Conservation (phyloP, 2,888 invertebrate genomes). For the Marasmarcha lunaedactyla region DNA sequence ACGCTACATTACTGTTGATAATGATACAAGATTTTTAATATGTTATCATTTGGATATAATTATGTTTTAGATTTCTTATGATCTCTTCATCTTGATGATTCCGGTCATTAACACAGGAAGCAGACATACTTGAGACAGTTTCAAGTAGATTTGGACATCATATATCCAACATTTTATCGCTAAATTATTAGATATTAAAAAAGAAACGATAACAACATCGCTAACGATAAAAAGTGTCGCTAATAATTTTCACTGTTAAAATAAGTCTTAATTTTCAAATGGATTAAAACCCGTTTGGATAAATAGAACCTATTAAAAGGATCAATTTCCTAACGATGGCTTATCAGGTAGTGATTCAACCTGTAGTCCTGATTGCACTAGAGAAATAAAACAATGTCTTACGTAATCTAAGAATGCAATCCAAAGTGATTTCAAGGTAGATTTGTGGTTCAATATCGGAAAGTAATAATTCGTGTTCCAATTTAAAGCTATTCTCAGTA, state of each 20-base stretch:
- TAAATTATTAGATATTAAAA: neutral
- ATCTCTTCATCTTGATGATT: neutral
- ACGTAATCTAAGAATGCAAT: no score
- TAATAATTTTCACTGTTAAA: no score
- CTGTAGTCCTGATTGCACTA: no score
- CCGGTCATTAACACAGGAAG: slow-evolving; percentile 1
- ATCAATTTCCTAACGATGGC: no score
- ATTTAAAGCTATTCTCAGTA: slow-evolving; percentile 48
- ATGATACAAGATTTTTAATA: neutral
- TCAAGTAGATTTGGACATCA: neutral
- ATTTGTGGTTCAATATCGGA: slow-evolving; percentile 37
- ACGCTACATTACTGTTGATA: neutral
- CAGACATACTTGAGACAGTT: neutral
- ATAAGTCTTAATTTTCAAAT: no score
- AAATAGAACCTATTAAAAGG: no score
- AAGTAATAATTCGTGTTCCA: slow-evolving; percentile 51
- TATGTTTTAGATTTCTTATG: neutral
- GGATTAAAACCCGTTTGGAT: no score
- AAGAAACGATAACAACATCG: neutral
- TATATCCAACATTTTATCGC: neutral
- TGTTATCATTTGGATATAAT: neutral
- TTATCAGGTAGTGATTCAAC: no score
- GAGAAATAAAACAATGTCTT: no score
- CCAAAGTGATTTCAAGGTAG: slow-evolving; percentile 9
- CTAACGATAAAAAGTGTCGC: no score